Evolutionary conservation across 2,888 invertebrate genomes (phyloP).

Genomic region (Netelia fuscicornis): DNA sequence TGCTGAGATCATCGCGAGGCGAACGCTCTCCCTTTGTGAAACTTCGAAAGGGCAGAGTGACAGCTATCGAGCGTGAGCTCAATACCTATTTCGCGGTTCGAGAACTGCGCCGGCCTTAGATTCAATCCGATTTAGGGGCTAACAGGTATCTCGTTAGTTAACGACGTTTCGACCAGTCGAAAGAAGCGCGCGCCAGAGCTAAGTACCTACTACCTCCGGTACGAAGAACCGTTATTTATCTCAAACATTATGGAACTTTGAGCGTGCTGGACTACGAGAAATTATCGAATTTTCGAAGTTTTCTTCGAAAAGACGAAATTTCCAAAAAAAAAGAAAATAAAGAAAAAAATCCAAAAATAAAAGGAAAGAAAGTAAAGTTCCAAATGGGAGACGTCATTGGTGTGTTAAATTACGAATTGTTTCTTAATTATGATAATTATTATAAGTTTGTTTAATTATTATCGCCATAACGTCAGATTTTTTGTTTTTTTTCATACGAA

Average conservation of each 20-base stretch:
- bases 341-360: background rate
- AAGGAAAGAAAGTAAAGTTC: conserved; percentile 6
- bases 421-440: background rate
- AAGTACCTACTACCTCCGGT: conserved; percentile 37
- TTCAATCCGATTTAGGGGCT: conserved; percentile 82
- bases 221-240: conserved; percentile 24
- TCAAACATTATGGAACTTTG: conserved; percentile 33
- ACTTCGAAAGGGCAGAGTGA: conserved; percentile 4
- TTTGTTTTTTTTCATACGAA: too few relatives aligned
- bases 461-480: too few relatives aligned
- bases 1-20: background rate
- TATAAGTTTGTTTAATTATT: conserved; percentile 18
- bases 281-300: background rate
- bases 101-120: conserved; percentile 80
- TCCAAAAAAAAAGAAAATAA: background rate
- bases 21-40: conserved; percentile 14
- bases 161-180: conserved; percentile 73
- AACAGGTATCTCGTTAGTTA: conserved; percentile 82
- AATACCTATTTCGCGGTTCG: conserved; percentile 76
- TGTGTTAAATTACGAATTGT: conserved; percentile 52
- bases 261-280: background rate
- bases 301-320: background rate
- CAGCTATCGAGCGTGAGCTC: conserved; percentile 52
- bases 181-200: conserved; percentile 66
- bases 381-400: conserved; percentile 74